These are phyloP conservation scores for rabbit (Oryctolagus cuniculus) DNA, from an alignment of 2,113 vertebrate species.

Conservation along the genomic window mOryCun1.1 NC_091438.1:104389501-104390000, in stretches of 20 bases:
- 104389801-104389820: too few relatives aligned
- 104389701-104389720: conserved; percentile 34
- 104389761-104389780: too few relatives aligned
- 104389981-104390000: too few relatives aligned
- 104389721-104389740: neutral
- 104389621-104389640: conserved; percentile 79
- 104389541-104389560: conserved; percentile 52
- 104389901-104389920: too few relatives aligned
- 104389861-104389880: too few relatives aligned
- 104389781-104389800: too few relatives aligned
- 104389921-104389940: too few relatives aligned
- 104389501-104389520: conserved; percentile 27
- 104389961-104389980: too few relatives aligned
- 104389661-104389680: conserved; percentile 35
- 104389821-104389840: too few relatives aligned
- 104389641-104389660: conserved; percentile 21
- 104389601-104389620: conserved; percentile 77
- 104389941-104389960: too few relatives aligned
- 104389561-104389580: conserved; percentile 51
- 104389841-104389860: too few relatives aligned
- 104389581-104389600: conserved; percentile 66
- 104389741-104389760: neutral
- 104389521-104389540: conserved; percentile 39
- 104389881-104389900: too few relatives aligned
- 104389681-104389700: conserved; percentile 10